Evolutionary conservation across 2,888 invertebrate species (phyloP).

Genomic region (Temnothorax unifasciatus): DNA sequence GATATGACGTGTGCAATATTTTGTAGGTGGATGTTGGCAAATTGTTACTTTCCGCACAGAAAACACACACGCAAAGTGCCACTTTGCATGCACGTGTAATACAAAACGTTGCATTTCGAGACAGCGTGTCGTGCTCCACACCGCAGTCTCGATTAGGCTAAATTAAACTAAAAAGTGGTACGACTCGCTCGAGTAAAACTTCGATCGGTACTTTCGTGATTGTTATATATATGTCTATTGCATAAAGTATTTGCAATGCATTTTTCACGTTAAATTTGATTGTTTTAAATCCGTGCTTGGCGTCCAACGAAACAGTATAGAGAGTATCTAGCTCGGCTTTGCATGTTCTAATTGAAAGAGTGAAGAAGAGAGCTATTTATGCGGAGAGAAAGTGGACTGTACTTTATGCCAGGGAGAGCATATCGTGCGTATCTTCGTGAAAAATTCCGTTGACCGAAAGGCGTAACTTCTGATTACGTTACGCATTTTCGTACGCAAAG

Average conservation of each 20-base stretch:
- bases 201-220: not conserved
- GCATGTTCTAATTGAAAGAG: conserved; percentile 19
- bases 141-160: conserved; percentile 2
- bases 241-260: not conserved
- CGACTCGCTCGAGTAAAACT: not conserved
- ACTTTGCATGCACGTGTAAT: too few species aligned
- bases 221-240: not conserved
- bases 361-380: conserved; percentile 23
- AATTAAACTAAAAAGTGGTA: not conserved
- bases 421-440: conserved; percentile 17
- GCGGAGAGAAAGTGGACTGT: conserved; percentile 42
- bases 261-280: not conserved
- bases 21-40: too few species aligned
- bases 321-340: not conserved
- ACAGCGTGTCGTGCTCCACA: not conserved
- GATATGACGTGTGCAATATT: too few species aligned
- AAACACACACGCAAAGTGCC: too few species aligned
- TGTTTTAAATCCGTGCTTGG: not conserved
- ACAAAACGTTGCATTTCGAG: not conserved
- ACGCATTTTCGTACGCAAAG: not conserved
- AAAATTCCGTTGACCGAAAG: conserved; percentile 11
- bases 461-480: conserved; percentile 2
- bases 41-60: too few species aligned
- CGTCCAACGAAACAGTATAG: not conserved
- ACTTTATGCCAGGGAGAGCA: conserved; percentile 24